A percentile compares a stretch with the other conserved stretches of the same genome.
phyloP scores from a whole-genome alignment of 2,888 invertebrate species.

The Strigamia crassipes region DNA sequence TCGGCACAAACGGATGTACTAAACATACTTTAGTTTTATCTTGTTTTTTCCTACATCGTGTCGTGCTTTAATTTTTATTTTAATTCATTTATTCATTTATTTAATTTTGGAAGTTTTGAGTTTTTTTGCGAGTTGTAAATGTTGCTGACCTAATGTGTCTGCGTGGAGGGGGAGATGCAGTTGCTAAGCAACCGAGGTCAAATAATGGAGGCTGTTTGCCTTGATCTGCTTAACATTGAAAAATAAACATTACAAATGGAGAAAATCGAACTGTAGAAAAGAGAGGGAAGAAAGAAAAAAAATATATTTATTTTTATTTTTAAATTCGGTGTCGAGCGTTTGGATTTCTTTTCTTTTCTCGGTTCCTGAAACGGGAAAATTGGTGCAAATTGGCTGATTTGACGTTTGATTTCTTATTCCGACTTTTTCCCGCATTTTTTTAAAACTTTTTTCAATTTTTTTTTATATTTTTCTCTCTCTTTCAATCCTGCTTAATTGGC shows the following conservation, averaged over 20 bases:
- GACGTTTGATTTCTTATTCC: slow-evolving; percentile 29
- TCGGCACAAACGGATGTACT: neutral
- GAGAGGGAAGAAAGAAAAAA: neutral
- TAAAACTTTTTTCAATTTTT: neutral
- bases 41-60: neutral
- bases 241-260: neutral
- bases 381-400: neutral
- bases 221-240: slow-evolving; percentile 40
- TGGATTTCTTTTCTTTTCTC: neutral
- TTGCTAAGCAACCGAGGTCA: slow-evolving; percentile 35
- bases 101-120: neutral
- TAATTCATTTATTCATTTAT: neutral
- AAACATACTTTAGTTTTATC: neutral
- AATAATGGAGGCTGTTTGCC: slow-evolving; percentile 38
- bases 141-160: neutral
- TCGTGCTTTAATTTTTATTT: neutral
- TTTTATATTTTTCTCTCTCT: neutral
- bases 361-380: neutral
- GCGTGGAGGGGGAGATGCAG: neutral
- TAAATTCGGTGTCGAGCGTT: neutral
- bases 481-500: slow-evolving; percentile 27
- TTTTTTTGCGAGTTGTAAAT: neutral
- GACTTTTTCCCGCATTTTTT: neutral
- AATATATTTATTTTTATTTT: neutral
- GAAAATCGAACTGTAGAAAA: neutral